Conservation (phyloP, 2,888 invertebrate genomes). For the Steromphala cineraria region DNA sequence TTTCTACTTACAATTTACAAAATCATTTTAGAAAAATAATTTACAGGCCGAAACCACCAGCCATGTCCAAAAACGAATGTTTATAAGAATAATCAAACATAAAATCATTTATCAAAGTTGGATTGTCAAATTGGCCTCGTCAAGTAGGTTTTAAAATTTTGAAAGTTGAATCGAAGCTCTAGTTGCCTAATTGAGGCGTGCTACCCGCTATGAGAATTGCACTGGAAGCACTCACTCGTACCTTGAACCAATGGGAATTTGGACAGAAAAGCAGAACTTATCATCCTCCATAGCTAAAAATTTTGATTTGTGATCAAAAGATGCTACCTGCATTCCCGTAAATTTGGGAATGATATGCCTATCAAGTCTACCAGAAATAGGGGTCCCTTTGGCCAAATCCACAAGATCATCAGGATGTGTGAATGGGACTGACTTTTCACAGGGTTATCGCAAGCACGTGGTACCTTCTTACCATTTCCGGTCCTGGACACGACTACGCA, state of each 20-base stretch:
- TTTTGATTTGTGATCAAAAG: neutral
- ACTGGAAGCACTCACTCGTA: neutral
- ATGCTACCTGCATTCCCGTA: neutral
- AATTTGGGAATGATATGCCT: conserved; percentile 3
- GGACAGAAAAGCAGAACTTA: conserved; percentile 10
- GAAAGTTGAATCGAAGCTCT: neutral
- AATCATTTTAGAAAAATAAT: too few relatives aligned
- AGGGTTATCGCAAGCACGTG: neutral
- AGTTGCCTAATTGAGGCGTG: neutral
- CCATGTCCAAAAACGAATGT: too few relatives aligned
- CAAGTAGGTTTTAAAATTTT: too few relatives aligned
- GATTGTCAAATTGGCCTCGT: too few relatives aligned
- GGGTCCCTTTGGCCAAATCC: conserved; percentile 20
- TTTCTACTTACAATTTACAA: neutral
- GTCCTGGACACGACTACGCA: neutral
- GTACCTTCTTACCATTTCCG: conserved; percentile 10
- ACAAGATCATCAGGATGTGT: conserved; percentile 3
- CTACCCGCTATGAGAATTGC: neutral
- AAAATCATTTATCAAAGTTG: too few relatives aligned
- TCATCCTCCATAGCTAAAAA: conserved; percentile 16
- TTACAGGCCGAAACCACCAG: too few relatives aligned
- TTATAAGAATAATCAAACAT: too few relatives aligned
- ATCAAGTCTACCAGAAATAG: neutral
- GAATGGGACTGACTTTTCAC: neutral
- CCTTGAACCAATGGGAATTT: neutral